Conservation (phyloP, 2,797 vertebrate genomes). For the Myotis findleyi region DNA sequence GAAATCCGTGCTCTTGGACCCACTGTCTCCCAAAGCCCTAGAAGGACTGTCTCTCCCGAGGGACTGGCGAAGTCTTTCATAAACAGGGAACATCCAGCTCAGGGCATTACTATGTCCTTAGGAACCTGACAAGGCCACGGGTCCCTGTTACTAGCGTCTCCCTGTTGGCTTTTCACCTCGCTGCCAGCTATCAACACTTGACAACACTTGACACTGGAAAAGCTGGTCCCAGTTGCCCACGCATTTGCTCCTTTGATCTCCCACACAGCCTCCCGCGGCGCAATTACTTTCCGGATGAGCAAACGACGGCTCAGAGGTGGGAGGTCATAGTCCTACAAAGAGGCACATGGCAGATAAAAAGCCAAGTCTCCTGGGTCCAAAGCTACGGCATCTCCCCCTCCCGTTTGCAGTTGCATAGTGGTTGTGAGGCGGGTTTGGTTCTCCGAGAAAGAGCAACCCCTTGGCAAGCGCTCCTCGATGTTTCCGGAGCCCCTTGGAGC, state of each 20-base stretch:
- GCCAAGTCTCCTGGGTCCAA: background rate
- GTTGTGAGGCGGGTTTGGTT: background rate
- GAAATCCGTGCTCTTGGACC: background rate
- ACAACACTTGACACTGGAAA: background rate
- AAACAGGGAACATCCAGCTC: background rate
- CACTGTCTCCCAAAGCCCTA: background rate
- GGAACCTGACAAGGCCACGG: background rate
- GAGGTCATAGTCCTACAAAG: background rate
- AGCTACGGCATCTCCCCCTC: background rate
- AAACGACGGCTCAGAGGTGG: background rate
- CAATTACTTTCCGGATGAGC: background rate
- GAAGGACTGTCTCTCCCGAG: background rate
- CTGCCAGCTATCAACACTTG: background rate
- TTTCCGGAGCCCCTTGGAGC: background rate
- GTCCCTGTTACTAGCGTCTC: background rate
- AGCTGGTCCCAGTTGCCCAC: background rate
- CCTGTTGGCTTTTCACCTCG: background rate
- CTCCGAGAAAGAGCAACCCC: constrained; percentile 32
- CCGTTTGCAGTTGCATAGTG: background rate
- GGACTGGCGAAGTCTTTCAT: background rate
- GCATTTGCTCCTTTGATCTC: background rate
- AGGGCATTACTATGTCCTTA: background rate
- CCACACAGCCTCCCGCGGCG: background rate
- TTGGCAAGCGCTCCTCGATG: background rate
- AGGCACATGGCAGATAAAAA: background rate